Evolutionary conservation across 2,888 invertebrate genomes (phyloP), one percentile per base, ranked within the genome.

Genomic region (Capitulum mitella): DNA sequence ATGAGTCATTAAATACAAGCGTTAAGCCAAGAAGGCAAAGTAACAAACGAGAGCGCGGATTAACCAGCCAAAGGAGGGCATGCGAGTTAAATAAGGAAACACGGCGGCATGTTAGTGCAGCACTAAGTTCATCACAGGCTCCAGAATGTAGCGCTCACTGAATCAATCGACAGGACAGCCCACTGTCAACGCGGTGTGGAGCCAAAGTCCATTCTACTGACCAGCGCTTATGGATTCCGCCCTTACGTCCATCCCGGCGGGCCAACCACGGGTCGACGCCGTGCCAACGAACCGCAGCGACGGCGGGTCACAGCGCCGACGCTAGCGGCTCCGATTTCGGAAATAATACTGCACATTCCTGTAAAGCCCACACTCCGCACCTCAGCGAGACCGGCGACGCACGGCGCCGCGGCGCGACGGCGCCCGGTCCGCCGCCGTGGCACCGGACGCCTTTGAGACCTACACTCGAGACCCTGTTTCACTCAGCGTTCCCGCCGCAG

Each of bases 321-420:
- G 19, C 51, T 16, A 22, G 22, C 22, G 22, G 19, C 51, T 5
- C 51, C 16, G 2, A 51, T 51, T 16, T 22, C 12, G 5, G 8
- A 16, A 32, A 64, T 64, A 64, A 34, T 34, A 64, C 64, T 64
- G 64, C 64, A 32, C 34, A 34, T 29, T 34, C 34, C 70, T 22
- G 70, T 70, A 70, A 70, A 70, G 70, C 70, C 70, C 70, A 70
- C 70, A 26, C 37, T 70, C 40, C 40, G 70, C 40, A 70, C 40
- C 26, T 29, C 58, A 29, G 43, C 43, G 43, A 5, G 12, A 43
- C 43, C 43, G 5, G 5, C 43, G 12, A 5, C 43, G 5, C 43
- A 43, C 6, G 6, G 5, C 43, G 43, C n/a, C n/a, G n/a, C n/a
- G n/a, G n/a, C n/a, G n/a, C n/a, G n/a, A n/a, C n/a, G n/a, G 43